Evolutionary conservation across 2,888 invertebrate genomes (phyloP), one percentile per base, ranked within the genome.

Genomic region (Psococerastis gibbosa): DNA sequence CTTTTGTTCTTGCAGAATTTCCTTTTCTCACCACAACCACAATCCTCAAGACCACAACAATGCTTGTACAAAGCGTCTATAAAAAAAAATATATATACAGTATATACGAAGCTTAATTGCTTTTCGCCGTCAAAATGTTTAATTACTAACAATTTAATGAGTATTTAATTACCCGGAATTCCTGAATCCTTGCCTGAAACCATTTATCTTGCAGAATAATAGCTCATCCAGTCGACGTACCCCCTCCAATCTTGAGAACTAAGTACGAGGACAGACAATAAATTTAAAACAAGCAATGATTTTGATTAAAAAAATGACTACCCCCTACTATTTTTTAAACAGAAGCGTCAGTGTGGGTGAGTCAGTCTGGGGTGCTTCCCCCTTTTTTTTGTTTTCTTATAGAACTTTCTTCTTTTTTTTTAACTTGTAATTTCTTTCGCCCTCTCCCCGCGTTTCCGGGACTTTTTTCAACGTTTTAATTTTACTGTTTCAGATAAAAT

Each of bases 291-390:
- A 20, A 38, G 38, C 17, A 38, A 38, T 38, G 22, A 38, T 38
- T 38, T 38, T 38, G 38, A 38, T 38, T 38, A 38, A 38, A 38
- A 38, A 38, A 38, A 38, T 38, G 15, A 38, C 38, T 20, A 38
- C 38, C 38, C 38, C 22, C 13, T 13, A 20, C 20, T 38, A n/a
- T 38, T 38, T 38, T 38, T 38, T n/a, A 38, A 38, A 38, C 38
- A 38, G 38, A 38, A 22, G 38, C 38, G 38, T 20, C 18, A 18
- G 20, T 17, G 33, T 15, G 38, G 38, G 38, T 38, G 38, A 38
- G 38, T 38, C 22, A 38, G 17, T 20, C 15, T 20, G 17, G 38
- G 38, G 38, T n/a, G 38, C 17, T 38, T 38, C 38, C 22, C 38
- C 17, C 38, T 20, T 15, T 20, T 38, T 20, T 38, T 38, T 38